phyloP scores from a whole-genome alignment of 1,140 invertebrate genomes.

The Capitella teleta region DNA sequence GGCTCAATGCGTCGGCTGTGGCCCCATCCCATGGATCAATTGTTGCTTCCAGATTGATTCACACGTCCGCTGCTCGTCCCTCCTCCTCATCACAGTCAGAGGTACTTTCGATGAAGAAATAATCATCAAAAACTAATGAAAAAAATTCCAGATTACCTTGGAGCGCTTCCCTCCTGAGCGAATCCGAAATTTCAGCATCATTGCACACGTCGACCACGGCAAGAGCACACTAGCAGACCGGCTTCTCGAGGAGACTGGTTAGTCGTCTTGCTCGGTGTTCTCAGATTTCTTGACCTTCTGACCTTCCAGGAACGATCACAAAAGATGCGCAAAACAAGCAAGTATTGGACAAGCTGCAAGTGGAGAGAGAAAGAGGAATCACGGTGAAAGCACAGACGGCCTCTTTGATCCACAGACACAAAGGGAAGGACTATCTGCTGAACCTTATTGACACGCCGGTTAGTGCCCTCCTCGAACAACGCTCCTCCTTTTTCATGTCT shows the following conservation, averaged over 20 bases:
- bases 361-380: conserved; percentile 86
- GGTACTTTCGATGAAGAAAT: too few species aligned
- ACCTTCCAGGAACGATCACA: conserved; percentile 58
- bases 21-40: too few species aligned
- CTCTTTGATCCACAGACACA: conserved; percentile 62
- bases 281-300: too few species aligned
- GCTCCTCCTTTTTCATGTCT: conserved; percentile 2
- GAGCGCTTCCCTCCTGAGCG: conserved; percentile 50
- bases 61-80: too few species aligned
- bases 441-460: conserved; percentile 94
- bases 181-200: conserved; percentile 89
- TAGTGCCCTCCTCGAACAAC: conserved; percentile 11
- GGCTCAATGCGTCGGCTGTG: too few species aligned
- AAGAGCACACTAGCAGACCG: conserved; percentile 91
- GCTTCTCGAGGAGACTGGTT: conserved; percentile 74
- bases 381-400: conserved; percentile 97
- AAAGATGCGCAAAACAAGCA: conserved; percentile 54
- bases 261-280: too few species aligned
- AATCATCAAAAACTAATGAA: too few species aligned
- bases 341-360: conserved; percentile 75
- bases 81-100: too few species aligned
- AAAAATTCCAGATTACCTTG: background rate
- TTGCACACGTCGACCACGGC: conserved; percentile 96
- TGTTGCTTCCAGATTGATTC: too few species aligned
- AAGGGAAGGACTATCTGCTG: conserved; percentile 60